Evolutionary conservation across 2,113 vertebrate genomes (phyloP).

Genomic region (Pteruthius melanotis): DNA sequence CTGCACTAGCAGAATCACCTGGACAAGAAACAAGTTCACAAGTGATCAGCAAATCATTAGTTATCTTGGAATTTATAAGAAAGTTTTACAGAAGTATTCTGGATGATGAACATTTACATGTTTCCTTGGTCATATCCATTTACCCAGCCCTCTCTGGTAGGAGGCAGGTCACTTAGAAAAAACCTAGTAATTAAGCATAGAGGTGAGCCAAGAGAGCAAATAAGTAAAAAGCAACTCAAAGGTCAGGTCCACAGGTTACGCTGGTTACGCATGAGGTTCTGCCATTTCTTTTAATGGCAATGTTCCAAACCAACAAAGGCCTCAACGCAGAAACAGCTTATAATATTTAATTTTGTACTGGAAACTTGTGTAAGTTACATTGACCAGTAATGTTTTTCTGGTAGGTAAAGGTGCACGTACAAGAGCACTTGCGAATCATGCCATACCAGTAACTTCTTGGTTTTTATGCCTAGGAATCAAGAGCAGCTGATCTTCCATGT

Average conservation of each 20-base stretch:
- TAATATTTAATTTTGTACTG: background rate
- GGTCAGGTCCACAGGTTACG: background rate
- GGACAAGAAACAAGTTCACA: background rate
- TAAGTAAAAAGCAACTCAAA: background rate
- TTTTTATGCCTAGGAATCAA: background rate
- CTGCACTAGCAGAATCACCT: background rate
- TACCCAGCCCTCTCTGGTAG: background rate
- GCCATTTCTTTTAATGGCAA: background rate
- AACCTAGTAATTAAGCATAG: background rate
- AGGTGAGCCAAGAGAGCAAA: background rate
- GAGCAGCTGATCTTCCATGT: background rate
- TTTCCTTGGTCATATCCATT: background rate
- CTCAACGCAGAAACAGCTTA: background rate
- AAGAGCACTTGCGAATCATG: background rate
- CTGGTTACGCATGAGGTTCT: background rate
- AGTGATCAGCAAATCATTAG: background rate
- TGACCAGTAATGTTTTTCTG: background rate
- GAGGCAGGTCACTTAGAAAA: background rate
- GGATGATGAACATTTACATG: background rate
- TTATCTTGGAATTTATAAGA: background rate
- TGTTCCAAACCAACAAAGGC: background rate
- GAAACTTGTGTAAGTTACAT: background rate
- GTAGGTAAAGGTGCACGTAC: background rate
- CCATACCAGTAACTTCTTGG: background rate
- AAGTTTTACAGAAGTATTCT: background rate